Evolutionary conservation across 2,797 vertebrate genomes (phyloP), one percentile per base, ranked within the genome.

Genomic region (Eleutherodactylus coqui): DNA sequence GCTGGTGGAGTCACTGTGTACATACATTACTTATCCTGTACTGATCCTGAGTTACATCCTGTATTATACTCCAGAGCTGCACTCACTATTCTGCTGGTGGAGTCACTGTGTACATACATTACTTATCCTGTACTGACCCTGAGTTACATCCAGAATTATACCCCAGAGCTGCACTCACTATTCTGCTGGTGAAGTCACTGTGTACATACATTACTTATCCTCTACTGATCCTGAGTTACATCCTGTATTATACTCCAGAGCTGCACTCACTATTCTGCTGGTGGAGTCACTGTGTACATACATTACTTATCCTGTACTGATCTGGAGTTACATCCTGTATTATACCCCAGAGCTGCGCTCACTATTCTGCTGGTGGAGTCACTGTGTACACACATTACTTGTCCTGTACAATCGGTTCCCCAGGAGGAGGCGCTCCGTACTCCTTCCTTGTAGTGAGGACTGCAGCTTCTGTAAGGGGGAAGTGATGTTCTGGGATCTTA

Each of bases 141-240:
- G 51, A 53, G 51, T 53, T 21, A 53, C 51, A 53, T 53, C 17
- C 51, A 21, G 51, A 21, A 53, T 53, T 53, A 53, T 53, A 21
- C n/a, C n/a, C n/a, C n/a, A n/a, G n/a, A n/a, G n/a, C 51, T 53
- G 51, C 51, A 21, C 51, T 53, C 51, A 53, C 51, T 53, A 53
- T 58, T 58, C 55, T 58, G 55, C 55, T 58, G 55, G 55, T 58
- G 24, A 5, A 27, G 24, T n/a, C n/a, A n/a, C n/a, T 58, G 24
- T n/a, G 55, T 58, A 58, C 55, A 58, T 58, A n/a, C 55, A n/a
- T 58, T n/a, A 58, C 55, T 58, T 58, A 58, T 27, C 55, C 55
- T 58, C 5, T 58, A 21, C 24, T 27, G 24, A 58, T 58, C 55
- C 55, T 58, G 55, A 58, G 24, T 58, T 58, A 58, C 55, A 58